Evolutionary conservation across 2,888 invertebrate species (phyloP), one percentile per base, ranked within the genome.

Genomic region (Epistrophe eligans): DNA sequence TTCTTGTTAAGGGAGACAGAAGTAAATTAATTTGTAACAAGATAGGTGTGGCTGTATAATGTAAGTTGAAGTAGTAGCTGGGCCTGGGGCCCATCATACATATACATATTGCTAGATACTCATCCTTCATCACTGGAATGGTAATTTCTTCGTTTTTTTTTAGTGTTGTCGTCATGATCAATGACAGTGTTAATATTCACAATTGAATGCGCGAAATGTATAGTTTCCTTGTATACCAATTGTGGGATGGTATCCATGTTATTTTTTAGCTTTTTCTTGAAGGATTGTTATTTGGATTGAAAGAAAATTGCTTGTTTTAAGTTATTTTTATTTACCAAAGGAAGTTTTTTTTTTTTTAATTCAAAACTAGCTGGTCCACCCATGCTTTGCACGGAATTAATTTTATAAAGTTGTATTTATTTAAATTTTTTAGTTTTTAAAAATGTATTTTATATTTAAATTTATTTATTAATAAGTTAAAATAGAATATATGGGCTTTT

Each of bases 11-110:
- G 35, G 45, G 45, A 70, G 77, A 82, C 72, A 70, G 40, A 74
- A 77, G 45, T 60, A 77, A 67, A 81, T 77, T 77, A 85, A 85
- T 77, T 81, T 81, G 85, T 82, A 85, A 85, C 85, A 67, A 64
- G 82, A 82, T 85, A 82, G 85, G 77, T 82, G 81, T 66, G 81
- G 72, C 57, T 43, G 55, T 28, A 32, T 38, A 32, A 9, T 71
- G 50, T 60, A 38, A 55, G 48, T 15, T 62, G 15, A 58, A 38
- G 17, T 35, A 38, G 17, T 35, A 58, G 55, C 55, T 55, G 55
- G 50, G 50, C 6, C 50, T 24, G 24, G 28, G 17, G 43, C 8
- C 1, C 8, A 24, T 2, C 3, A 24, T 24, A 24, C 3, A 24
- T 24, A 24, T 3, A 24, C 24, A 19, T 13, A n/a, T n/a, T n/a